A percentile compares a stretch with the other conserved stretches of the same genome.
phyloP scores from a whole-genome alignment of 2,113 vertebrate genomes.

The Rostratula benghalensis region DNA sequence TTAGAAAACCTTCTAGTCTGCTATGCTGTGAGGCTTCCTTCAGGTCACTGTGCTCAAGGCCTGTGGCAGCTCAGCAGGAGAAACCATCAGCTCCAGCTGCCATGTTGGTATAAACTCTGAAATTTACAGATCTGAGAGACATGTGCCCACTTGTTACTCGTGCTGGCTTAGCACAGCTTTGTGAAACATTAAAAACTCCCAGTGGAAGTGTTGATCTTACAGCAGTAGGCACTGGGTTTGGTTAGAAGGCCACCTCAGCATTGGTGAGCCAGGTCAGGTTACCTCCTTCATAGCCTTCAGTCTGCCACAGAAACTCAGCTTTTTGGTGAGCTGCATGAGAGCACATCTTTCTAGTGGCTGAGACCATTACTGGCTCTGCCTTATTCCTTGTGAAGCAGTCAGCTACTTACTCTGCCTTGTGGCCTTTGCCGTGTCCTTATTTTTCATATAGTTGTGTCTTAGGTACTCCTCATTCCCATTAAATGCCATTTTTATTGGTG shows the following conservation, averaged over 20 bases:
- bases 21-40: not conserved
- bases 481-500: not conserved
- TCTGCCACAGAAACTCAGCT: not conserved
- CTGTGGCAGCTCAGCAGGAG: not conserved
- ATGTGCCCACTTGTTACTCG: accelerated
- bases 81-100: not conserved
- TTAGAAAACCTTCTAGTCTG: not conserved
- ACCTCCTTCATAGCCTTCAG: not conserved
- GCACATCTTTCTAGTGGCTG: not conserved
- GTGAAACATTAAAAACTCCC: not conserved
- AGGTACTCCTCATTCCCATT: not conserved
- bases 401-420: not conserved
- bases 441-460: not conserved
- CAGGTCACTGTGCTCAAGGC: not conserved
- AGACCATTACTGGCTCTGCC: not conserved
- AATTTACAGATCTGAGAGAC: not conserved
- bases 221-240: not conserved
- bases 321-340: not conserved
- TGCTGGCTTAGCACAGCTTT: not conserved
- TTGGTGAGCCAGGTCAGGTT: not conserved
- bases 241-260: not conserved
- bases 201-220: not conserved
- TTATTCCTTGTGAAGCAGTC: not conserved
- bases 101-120: not conserved
- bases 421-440: not conserved